Percentiles rank a stretch among this genome's conserved stretches.
Evolutionary conservation across 2,113 vertebrate genomes (phyloP).

Genomic region (Oryzias woworae): DNA sequence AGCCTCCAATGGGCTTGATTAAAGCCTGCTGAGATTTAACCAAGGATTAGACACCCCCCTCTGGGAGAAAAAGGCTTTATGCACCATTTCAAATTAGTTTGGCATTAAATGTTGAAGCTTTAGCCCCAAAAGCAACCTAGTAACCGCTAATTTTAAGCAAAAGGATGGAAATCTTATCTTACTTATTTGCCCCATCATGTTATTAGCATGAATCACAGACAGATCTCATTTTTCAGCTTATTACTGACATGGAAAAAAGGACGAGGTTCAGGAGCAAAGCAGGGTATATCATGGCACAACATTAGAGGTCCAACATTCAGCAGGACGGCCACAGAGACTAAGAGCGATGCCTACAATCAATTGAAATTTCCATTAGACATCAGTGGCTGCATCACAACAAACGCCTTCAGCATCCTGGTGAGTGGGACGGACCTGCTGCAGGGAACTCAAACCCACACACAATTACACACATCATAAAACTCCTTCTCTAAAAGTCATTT

Average conservation of each 20-base stretch:
- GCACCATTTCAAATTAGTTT: slow-evolving; percentile 52
- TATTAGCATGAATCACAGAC: not conserved
- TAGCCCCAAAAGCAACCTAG: slow-evolving; percentile 21
- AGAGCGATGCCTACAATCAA: slow-evolving; percentile 44
- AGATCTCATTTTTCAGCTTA: not conserved
- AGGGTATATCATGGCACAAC: not conserved
- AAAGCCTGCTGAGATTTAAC: slow-evolving; percentile 60
- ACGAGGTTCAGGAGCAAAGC: too few species aligned
- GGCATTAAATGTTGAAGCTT: slow-evolving; percentile 31
- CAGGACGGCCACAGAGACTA: slow-evolving; percentile 44
- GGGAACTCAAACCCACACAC: not conserved
- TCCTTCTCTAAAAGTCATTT: slow-evolving; percentile 39
- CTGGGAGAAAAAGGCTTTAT: slow-evolving; percentile 32
- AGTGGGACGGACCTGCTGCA: not conserved
- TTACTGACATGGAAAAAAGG: too few species aligned
- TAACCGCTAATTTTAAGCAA: slow-evolving; percentile 3
- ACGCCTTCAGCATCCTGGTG: slow-evolving; percentile 2
- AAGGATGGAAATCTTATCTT: not conserved
- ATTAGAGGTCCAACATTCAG: slow-evolving; percentile 50
- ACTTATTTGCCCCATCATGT: not conserved
- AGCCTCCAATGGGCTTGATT: slow-evolving; percentile 56
- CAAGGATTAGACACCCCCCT: slow-evolving; percentile 55
- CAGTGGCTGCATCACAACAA: slow-evolving; percentile 49
- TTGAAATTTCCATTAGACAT: slow-evolving; percentile 59
- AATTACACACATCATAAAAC: slow-evolving; percentile 25